Conservation (phyloP, 2,113 vertebrate genomes). For the Noctilio leporinus region DNA sequence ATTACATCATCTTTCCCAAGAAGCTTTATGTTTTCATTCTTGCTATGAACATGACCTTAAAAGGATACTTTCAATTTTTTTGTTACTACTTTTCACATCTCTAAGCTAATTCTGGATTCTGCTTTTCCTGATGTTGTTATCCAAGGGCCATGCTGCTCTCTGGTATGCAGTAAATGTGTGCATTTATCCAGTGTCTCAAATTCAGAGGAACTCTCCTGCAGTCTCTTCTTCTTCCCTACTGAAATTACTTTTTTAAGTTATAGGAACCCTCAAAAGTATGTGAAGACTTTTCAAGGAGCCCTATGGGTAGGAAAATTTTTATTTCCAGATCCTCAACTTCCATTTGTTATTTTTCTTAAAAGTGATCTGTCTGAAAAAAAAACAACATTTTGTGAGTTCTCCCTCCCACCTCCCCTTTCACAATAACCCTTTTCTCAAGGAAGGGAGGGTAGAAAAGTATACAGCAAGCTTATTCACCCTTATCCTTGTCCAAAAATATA, state of each 20-base stretch:
- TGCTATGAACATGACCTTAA: constrained; percentile 5
- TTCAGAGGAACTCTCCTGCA: background rate
- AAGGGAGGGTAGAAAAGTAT: background rate
- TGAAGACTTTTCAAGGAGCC: background rate
- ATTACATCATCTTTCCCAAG: background rate
- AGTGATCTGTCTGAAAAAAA: background rate
- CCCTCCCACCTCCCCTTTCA: background rate
- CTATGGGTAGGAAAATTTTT: background rate
- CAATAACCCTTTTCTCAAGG: background rate
- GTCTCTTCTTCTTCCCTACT: background rate
- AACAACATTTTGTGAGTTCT: background rate
- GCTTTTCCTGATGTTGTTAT: background rate
- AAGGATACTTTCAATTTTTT: background rate
- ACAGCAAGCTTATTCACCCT: background rate
- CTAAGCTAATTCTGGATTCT: background rate
- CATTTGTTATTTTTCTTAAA: background rate
- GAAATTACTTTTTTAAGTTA: background rate
- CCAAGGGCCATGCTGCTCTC: background rate
- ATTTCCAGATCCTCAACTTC: background rate
- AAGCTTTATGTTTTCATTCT: background rate
- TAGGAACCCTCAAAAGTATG: background rate
- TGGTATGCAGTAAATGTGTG: background rate
- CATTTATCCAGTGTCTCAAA: background rate
- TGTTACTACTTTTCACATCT: background rate
- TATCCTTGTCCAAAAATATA: background rate